phyloP scores from a whole-genome alignment of 2,888 invertebrate genomes.

The Pristionchus maxplancki region DNA sequence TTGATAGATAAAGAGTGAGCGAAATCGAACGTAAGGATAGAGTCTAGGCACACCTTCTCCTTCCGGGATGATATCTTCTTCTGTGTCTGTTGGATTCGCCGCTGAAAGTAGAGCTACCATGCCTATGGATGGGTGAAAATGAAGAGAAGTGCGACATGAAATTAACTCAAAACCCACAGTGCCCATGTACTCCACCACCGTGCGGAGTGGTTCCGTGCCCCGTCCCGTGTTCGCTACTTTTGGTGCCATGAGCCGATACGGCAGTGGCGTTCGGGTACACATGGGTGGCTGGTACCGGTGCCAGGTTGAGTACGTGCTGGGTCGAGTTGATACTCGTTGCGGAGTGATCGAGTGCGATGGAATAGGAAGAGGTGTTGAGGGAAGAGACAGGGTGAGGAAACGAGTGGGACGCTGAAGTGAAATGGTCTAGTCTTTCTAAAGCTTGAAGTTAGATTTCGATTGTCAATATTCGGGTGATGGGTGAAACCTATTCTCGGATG shows the following conservation, averaged over 20 bases:
- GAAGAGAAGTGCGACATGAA: too few relatives aligned
- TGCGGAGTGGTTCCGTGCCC: background rate
- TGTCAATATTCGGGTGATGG: background rate
- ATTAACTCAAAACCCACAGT: conserved; percentile 1
- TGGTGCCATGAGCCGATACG: background rate
- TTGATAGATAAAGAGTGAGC: background rate
- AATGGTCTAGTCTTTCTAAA: background rate
- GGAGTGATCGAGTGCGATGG: conserved; percentile 16
- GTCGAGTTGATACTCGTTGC: background rate
- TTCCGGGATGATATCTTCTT: background rate
- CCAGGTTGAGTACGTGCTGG: background rate
- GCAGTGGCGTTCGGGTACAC: background rate
- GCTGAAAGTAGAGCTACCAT: background rate
- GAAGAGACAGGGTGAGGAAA: background rate
- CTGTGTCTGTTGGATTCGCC: background rate
- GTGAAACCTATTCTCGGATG: background rate
- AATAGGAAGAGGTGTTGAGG: conserved; percentile 12
- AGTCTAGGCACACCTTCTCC: background rate
- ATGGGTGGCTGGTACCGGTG: background rate
- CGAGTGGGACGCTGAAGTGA: background rate
- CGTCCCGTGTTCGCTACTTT: background rate
- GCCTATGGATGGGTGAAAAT: background rate
- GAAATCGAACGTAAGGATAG: background rate
- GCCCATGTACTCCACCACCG: background rate
- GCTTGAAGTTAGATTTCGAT: background rate